Evolutionary conservation across 1,140 invertebrate genomes (phyloP), one percentile per base, ranked within the genome.

Genomic region (Halictus rubicundus): DNA sequence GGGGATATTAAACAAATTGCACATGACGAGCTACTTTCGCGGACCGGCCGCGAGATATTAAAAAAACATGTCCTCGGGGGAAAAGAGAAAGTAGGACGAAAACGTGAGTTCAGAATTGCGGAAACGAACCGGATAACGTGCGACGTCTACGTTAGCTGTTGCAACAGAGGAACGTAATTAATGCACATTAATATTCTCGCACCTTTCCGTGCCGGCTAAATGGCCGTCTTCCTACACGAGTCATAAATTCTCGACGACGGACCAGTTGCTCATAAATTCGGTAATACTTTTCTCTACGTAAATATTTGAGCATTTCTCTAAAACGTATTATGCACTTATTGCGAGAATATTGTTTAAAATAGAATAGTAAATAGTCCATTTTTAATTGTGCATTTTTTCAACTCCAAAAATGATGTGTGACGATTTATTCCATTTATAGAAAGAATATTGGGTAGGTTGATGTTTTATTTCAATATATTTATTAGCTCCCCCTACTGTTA

Each of bases 151-250:
- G 68, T 82, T 69, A 69, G 68, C 14, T 16, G 52, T 16, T 2
- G 25, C 52, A 61, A 61, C 60, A 54, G n/a, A 16, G 60, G 71
- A 27, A 64, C 59, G 49, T 69, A 84, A 86, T 84, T 84, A 86
- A 86, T 72, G 57, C 21, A 57, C 61, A 85, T 81, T 74, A 84
- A 81, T 57, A 49, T 69, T 71, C 21, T 65, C 66, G 16, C n/a
- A 1, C 37, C 32, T 65, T 59, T 71, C 37, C 49, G 42, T 21
- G 61, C 37, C 1, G 68, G 72, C 23, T 52, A 73, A 65, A 77
- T 54, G 65, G 32, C 60, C 27, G 63, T 32, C 25, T 39, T 49
- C 19, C 37, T 10, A 4, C 25, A 21, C 32, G 60, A 42, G 39
- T 23, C 61, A 39, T 78, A 64, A 72, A 78, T 79, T 66, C 39